Evolutionary conservation across 1,140 invertebrate species (phyloP).

Genomic region (Stegodyphus mimosarum): DNA sequence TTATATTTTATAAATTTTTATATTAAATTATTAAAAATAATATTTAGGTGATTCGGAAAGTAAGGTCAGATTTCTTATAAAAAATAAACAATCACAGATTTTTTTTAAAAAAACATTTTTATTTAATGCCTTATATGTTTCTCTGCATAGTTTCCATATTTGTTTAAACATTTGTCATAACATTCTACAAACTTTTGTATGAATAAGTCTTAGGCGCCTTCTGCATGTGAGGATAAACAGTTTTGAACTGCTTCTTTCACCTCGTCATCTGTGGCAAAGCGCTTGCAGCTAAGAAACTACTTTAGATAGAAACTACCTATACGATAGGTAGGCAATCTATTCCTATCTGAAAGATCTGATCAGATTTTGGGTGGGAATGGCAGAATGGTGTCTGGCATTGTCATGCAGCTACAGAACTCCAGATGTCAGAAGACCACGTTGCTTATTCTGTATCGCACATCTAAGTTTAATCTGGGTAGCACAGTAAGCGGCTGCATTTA

Average conservation of each 20-base stretch:
- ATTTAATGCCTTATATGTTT: background rate
- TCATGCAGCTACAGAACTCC: conserved; percentile 1
- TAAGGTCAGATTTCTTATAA: background rate
- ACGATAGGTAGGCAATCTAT: background rate
- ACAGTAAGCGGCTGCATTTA: too few relatives aligned
- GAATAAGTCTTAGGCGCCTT: background rate
- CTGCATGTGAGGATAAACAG: background rate
- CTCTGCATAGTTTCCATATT: background rate
- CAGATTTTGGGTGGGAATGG: background rate
- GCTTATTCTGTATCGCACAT: too few relatives aligned
- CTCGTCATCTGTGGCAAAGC: background rate
- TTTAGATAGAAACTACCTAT: background rate
- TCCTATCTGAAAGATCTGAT: background rate
- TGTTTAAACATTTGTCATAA: conserved; percentile 1
- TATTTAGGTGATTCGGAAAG: background rate
- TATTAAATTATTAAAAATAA: too few relatives aligned
- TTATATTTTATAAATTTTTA: too few relatives aligned
- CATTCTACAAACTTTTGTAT: conserved; percentile 8
- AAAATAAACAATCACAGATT: background rate
- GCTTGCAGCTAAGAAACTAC: background rate
- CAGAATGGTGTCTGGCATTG: conserved; percentile 1
- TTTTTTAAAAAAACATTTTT: background rate
- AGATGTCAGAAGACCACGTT: background rate
- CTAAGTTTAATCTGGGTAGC: too few relatives aligned
- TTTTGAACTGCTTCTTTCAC: background rate